Conservation (phyloP, 2,113 vertebrate species). For the Gallinago undulata region DNA sequence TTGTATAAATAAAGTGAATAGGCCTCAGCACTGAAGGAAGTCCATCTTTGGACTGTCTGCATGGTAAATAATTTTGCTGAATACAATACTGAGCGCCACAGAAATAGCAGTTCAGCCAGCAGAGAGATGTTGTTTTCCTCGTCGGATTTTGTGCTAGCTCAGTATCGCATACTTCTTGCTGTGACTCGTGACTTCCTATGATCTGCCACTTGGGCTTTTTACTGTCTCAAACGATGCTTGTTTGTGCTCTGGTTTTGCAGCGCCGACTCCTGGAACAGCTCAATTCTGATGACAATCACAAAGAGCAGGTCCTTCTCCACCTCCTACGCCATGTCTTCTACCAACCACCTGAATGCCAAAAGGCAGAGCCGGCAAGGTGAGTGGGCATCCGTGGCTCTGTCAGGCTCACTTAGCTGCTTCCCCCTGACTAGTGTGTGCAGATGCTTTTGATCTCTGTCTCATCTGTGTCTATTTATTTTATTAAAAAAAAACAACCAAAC, state of each 20-base stretch:
- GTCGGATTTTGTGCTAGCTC: not conserved
- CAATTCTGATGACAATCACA: constrained; percentile 82
- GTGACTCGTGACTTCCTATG: not conserved
- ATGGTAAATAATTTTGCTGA: not conserved
- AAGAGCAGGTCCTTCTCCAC: constrained; percentile 91
- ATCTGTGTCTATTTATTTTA: not conserved
- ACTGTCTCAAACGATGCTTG: not conserved
- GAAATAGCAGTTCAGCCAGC: not conserved
- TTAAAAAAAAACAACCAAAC: not conserved
- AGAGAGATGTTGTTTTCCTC: not conserved
- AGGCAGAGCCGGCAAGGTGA: constrained; percentile 82
- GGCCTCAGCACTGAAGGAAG: not conserved
- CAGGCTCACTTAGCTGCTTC: not conserved
- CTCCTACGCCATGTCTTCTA: constrained; percentile 79
- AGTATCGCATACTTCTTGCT: not conserved
- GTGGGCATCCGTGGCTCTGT: not conserved
- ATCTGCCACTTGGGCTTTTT: not conserved
- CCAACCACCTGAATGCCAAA: constrained; percentile 86
- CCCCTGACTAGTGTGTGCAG: fast-evolving
- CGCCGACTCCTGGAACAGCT: constrained; percentile 85
- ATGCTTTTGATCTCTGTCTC: not conserved
- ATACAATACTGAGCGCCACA: not conserved
- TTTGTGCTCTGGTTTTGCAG: constrained; percentile 56
- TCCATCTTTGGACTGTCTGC: not conserved
- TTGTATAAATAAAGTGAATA: not conserved